Evolutionary conservation across 2,888 invertebrate genomes (phyloP).

Genomic region (Xiphydria camelus): DNA sequence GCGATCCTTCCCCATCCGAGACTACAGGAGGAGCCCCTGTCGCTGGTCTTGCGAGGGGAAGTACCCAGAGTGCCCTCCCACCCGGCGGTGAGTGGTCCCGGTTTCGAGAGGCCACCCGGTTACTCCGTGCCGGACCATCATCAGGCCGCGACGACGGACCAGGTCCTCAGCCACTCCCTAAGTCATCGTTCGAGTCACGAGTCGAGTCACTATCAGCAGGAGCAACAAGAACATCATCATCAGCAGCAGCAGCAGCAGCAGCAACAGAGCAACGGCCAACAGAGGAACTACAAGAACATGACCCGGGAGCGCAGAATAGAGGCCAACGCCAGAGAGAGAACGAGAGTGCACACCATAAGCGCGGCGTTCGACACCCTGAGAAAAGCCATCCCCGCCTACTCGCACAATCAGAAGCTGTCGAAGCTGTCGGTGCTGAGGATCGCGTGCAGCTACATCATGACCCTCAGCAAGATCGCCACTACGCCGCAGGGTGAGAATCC

Average conservation of each 20-base stretch:
- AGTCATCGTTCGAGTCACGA: slow-evolving; percentile 16
- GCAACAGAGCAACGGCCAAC: slow-evolving; percentile 55
- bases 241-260: slow-evolving; percentile 22
- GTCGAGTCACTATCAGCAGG: slow-evolving; percentile 20
- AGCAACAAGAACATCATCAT: slow-evolving; percentile 20
- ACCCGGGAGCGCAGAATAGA: slow-evolving; percentile 90
- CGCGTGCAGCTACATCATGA: slow-evolving; percentile 91
- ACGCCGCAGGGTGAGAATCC: slow-evolving; percentile 63
- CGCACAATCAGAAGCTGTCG: slow-evolving; percentile 90
- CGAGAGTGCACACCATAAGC: slow-evolving; percentile 92
- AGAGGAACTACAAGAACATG: slow-evolving; percentile 94
- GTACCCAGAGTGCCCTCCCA: slow-evolving; percentile 63
- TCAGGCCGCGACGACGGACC: slow-evolving; percentile 22
- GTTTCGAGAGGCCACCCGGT: slow-evolving; percentile 34
- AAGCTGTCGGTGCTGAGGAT: slow-evolving; percentile 90
- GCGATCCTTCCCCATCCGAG: slow-evolving; percentile 24
- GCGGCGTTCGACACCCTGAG: slow-evolving; percentile 92
- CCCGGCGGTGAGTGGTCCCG: slow-evolving; percentile 57
- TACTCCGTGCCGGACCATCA: slow-evolving; percentile 14
- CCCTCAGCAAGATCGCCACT: slow-evolving; percentile 74
- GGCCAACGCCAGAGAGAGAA: slow-evolving; percentile 90
- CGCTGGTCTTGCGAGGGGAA: slow-evolving; percentile 61
- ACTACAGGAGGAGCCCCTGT: slow-evolving; percentile 66
- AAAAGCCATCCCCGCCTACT: slow-evolving; percentile 84
- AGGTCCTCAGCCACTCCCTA: slow-evolving; percentile 32